phyloP scores from a whole-genome alignment of 2,797 vertebrate species.

The Sorex maritimensis region DNA sequence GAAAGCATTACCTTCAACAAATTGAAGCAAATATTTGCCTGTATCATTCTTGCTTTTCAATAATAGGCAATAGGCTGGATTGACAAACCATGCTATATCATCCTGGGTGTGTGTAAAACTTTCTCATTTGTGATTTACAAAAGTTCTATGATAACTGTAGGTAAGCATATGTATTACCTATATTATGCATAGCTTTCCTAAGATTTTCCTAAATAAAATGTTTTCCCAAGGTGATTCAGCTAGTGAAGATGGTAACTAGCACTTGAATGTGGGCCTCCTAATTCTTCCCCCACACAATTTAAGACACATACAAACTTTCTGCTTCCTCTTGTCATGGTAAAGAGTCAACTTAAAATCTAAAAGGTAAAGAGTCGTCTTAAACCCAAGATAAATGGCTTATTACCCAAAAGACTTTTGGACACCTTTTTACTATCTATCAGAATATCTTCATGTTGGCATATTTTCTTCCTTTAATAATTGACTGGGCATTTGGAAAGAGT shows the following conservation, averaged over 20 bases:
- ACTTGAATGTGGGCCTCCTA: not conserved
- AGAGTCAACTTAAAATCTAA: not conserved
- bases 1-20: not conserved
- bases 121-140: not conserved
- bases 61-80: not conserved
- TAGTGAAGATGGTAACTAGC: not conserved
- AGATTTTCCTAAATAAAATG: not conserved
- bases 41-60: not conserved
- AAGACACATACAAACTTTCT: not conserved
- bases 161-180: not conserved
- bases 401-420: not conserved
- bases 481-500: not conserved
- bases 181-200: not conserved
- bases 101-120: too few relatives aligned
- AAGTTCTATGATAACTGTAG: not conserved
- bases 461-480: not conserved
- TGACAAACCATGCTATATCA: not conserved
- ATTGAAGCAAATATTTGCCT: too few relatives aligned
- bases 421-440: not conserved
- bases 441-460: not conserved
- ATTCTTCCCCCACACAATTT: not conserved
- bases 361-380: not conserved
- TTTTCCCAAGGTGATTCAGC: not conserved
- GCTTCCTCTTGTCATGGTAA: conserved; percentile 12
- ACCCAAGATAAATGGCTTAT: not conserved